phyloP scores from a whole-genome alignment of 2,888 invertebrate genomes.

The Drosophila pseudotalamancana region DNA sequence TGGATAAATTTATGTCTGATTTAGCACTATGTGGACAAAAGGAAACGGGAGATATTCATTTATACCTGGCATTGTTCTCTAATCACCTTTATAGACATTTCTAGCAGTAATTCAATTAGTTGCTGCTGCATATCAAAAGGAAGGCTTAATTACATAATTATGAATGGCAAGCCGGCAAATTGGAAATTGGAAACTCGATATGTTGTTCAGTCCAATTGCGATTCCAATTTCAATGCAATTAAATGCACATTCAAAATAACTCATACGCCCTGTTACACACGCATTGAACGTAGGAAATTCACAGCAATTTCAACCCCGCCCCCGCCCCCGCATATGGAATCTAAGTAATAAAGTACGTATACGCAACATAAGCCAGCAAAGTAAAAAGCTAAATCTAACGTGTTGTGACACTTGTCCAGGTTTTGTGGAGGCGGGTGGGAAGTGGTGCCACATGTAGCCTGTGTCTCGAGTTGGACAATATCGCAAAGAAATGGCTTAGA shows the following conservation, averaged over 20 bases:
- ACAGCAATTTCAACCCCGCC: not conserved
- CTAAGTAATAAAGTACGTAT: constrained; percentile 25
- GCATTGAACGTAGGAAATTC: constrained; percentile 12
- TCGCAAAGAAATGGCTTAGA: constrained; percentile 57
- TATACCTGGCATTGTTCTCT: not conserved
- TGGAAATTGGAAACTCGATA: constrained; percentile 30
- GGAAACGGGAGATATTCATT: too few species aligned
- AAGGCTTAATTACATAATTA: constrained; percentile 45
- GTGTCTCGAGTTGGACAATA: constrained; percentile 16
- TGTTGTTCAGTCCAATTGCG: constrained; percentile 35
- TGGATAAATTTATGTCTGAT: too few species aligned
- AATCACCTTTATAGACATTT: not conserved
- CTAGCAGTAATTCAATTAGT: constrained; percentile 21
- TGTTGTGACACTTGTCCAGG: constrained; percentile 58
- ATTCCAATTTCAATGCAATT: constrained; percentile 48
- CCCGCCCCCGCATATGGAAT: not conserved
- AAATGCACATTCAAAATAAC: constrained; percentile 57
- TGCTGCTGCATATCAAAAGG: constrained; percentile 1
- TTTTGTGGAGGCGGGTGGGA: not conserved
- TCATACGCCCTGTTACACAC: constrained; percentile 68
- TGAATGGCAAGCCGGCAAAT: constrained; percentile 7
- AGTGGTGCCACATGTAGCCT: not conserved
- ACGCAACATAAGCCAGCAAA: constrained; percentile 23
- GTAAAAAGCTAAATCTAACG: constrained; percentile 41
- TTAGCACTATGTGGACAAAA: not conserved